Conservation (phyloP, 2,797 vertebrate species). For the Sciurus vulgaris region DNA sequence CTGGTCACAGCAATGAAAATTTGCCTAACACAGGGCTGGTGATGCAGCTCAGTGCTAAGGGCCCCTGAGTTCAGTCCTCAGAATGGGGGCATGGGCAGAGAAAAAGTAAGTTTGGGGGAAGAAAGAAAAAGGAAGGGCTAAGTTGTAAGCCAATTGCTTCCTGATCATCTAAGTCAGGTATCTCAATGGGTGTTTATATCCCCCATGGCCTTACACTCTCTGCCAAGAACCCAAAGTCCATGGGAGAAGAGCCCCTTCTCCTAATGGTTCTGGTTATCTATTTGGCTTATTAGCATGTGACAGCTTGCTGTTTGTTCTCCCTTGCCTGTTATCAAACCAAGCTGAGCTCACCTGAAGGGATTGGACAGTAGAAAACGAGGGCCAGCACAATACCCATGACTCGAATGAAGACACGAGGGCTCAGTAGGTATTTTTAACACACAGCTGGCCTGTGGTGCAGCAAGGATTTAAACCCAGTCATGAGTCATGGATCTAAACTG, state of each 20-base stretch:
- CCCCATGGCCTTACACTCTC: neutral
- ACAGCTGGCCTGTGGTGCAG: neutral
- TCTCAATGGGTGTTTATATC: neutral
- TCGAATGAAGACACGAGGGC: neutral
- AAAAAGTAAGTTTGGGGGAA: neutral
- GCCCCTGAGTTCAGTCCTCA: no score
- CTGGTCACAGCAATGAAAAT: no score
- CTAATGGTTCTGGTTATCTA: neutral
- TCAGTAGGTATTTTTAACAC: slow-evolving; percentile 21
- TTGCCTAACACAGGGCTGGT: no score
- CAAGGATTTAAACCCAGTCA: neutral
- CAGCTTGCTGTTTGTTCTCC: neutral
- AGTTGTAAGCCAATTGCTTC: neutral
- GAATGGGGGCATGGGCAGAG: neutral
- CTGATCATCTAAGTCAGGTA: neutral
- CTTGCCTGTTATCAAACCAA: neutral
- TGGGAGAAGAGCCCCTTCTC: neutral
- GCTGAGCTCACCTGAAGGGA: neutral
- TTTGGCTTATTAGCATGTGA: neutral
- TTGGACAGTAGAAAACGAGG: neutral
- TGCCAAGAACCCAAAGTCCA: neutral
- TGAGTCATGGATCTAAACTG: neutral
- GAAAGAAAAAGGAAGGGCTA: neutral
- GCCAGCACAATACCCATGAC: neutral
- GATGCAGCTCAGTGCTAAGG: neutral